phyloP scores from a whole-genome alignment of 2,888 invertebrate genomes.

The Phoronis australis region DNA sequence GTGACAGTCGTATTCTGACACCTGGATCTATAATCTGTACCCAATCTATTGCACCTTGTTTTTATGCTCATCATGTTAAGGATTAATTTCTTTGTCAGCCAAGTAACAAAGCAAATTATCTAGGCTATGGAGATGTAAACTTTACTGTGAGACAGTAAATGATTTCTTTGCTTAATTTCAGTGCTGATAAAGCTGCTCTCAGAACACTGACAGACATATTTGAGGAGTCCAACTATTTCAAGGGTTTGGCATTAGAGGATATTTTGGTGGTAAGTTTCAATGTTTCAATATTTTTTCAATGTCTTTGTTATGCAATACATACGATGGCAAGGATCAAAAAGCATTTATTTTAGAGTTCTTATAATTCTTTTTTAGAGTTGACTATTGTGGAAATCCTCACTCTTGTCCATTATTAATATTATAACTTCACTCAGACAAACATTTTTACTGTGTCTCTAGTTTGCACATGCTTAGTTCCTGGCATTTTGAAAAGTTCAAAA shows the following conservation, averaged over 20 bases:
- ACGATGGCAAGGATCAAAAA: too few species aligned
- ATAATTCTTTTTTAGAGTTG: too few species aligned
- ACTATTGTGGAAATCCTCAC: too few species aligned
- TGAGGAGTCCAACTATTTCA: constrained; percentile 30
- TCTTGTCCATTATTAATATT: too few species aligned
- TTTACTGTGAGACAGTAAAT: background rate
- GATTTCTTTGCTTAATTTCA: constrained; percentile 14
- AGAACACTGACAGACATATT: constrained; percentile 31
- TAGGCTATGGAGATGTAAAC: background rate
- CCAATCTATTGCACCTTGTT: too few species aligned
- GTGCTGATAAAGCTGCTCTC: constrained; percentile 25
- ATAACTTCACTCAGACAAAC: too few species aligned
- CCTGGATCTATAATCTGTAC: background rate
- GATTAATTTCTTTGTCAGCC: background rate
- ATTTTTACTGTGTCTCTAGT: too few species aligned
- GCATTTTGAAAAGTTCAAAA: too few species aligned
- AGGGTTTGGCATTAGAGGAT: constrained; percentile 26
- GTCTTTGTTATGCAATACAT: background rate
- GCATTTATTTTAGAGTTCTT: too few species aligned
- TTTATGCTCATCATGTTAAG: too few species aligned
- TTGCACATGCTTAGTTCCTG: too few species aligned
- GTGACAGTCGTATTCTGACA: too few species aligned
- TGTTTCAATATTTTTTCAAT: background rate
- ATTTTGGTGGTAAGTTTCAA: constrained; percentile 30
- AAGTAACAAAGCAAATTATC: background rate